Evolutionary conservation across 2,888 invertebrate species (phyloP).

Genomic region (Cantharis rufa): DNA sequence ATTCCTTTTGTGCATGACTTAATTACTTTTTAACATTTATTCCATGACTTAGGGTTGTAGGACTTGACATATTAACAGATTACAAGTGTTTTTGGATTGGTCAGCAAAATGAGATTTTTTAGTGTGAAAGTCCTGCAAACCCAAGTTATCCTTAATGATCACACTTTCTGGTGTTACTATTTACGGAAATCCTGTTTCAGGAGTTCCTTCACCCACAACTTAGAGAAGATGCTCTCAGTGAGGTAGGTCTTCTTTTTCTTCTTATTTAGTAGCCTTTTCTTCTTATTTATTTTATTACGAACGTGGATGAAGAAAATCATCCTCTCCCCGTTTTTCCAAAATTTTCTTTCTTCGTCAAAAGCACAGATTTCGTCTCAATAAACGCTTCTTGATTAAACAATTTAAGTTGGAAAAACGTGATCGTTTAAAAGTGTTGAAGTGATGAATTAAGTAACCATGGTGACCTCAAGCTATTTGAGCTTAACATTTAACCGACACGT

Average conservation of each 20-base stretch:
- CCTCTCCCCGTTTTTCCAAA: background rate
- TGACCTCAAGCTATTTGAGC: background rate
- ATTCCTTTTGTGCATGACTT: background rate
- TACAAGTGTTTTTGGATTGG: background rate
- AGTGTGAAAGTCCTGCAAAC: background rate
- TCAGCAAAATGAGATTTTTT: background rate
- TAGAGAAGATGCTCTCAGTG: background rate
- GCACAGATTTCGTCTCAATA: background rate
- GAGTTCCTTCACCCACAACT: background rate
- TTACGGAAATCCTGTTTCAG: background rate
- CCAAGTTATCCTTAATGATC: background rate
- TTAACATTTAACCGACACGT: constrained; percentile 3
- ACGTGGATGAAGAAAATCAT: background rate
- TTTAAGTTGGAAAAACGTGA: background rate
- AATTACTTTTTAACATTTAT: background rate
- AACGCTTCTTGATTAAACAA: background rate
- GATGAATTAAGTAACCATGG: background rate
- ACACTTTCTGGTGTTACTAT: background rate
- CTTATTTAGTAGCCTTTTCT: background rate
- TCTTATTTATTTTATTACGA: background rate
- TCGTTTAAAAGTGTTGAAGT: constrained; percentile 2
- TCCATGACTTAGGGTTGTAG: background rate
- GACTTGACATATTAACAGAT: background rate
- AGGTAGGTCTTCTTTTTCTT: background rate
- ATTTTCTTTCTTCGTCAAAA: background rate